Conservation (phyloP, 2,888 invertebrate species). For the Allacma fusca region DNA sequence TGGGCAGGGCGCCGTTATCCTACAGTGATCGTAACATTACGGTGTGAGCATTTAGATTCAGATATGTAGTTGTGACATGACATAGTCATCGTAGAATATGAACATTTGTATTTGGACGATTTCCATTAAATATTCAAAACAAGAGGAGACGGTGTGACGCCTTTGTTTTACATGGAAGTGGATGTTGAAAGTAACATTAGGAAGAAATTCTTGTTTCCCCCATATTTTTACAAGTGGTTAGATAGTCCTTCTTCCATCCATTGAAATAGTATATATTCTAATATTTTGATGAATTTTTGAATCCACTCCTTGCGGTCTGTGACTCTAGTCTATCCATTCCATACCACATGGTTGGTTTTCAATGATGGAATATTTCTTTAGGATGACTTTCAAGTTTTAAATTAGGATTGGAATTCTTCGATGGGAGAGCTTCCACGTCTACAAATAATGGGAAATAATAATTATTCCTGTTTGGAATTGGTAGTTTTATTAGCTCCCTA, state of each 20-base stretch:
- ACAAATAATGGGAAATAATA: too few relatives aligned
- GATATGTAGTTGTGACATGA: slow-evolving; percentile 1
- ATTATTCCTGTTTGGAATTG: neutral
- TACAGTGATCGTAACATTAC: neutral
- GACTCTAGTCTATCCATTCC: too few relatives aligned
- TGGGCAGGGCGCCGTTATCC: slow-evolving; percentile 23
- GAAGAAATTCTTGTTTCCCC: slow-evolving; percentile 5
- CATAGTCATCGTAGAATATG: slow-evolving; percentile 1
- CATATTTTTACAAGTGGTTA: neutral
- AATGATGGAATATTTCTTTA: too few relatives aligned
- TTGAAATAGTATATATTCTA: neutral
- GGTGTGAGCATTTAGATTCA: neutral
- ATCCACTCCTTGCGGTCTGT: too few relatives aligned
- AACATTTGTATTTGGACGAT: slow-evolving; percentile 14
- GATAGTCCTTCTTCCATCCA: neutral
- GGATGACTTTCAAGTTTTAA: too few relatives aligned
- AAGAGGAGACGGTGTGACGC: slow-evolving; percentile 32
- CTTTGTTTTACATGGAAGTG: slow-evolving; percentile 9
- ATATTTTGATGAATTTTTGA: too few relatives aligned
- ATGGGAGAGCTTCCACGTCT: too few relatives aligned
- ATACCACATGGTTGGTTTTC: too few relatives aligned
- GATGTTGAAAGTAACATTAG: neutral
- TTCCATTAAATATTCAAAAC: slow-evolving; percentile 39
- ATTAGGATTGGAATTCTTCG: too few relatives aligned
- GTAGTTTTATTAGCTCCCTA: neutral